Percentiles rank a stretch among this genome's conserved stretches.
phyloP scores from a whole-genome alignment of 2,888 invertebrate genomes.

The Rhagophthalmus giganteus region DNA sequence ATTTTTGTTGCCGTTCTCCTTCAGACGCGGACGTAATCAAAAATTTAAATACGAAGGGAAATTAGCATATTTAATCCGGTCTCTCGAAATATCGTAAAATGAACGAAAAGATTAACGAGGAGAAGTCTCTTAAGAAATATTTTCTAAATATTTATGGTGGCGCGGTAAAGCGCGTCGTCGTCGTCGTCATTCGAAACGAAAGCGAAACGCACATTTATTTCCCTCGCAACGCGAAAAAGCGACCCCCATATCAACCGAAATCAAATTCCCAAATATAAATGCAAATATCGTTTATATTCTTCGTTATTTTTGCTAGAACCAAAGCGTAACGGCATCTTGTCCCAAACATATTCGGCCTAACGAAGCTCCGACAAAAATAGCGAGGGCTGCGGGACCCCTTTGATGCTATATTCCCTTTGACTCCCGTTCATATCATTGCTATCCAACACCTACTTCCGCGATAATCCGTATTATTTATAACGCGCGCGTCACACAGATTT shows the following conservation, averaged over 20 bases:
- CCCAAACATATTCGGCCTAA: conserved; percentile 26
- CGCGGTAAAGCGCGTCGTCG: too few relatives aligned
- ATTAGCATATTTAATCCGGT: conserved; percentile 25
- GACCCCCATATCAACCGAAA: conserved; percentile 1
- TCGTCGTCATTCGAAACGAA: background rate
- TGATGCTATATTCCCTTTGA: conserved; percentile 39
- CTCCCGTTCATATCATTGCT: conserved; percentile 34
- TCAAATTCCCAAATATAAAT: conserved; percentile 10
- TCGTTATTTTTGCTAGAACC: conserved; percentile 12
- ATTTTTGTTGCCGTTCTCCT: conserved; percentile 19
- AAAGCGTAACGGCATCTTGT: conserved; percentile 15
- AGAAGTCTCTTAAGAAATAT: conserved; percentile 9
- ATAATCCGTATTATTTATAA: conserved; percentile 35
- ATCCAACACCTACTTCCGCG: conserved; percentile 36
- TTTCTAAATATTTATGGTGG: conserved; percentile 12
- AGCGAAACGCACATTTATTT: background rate
- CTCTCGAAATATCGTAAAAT: conserved; percentile 5
- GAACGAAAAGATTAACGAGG: conserved; percentile 10
- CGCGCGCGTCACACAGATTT: too few relatives aligned
- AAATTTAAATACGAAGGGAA: conserved; percentile 23
- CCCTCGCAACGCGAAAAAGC: too few relatives aligned
- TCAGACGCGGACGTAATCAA: conserved; percentile 22
- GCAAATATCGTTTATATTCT: conserved; percentile 13
- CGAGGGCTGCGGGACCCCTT: conserved; percentile 27
- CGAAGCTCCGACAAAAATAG: conserved; percentile 25